A percentile compares a stretch with the other conserved stretches of the same genome.
phyloP scores from a whole-genome alignment of 2,888 invertebrate species.

The Noctua janthe region DNA sequence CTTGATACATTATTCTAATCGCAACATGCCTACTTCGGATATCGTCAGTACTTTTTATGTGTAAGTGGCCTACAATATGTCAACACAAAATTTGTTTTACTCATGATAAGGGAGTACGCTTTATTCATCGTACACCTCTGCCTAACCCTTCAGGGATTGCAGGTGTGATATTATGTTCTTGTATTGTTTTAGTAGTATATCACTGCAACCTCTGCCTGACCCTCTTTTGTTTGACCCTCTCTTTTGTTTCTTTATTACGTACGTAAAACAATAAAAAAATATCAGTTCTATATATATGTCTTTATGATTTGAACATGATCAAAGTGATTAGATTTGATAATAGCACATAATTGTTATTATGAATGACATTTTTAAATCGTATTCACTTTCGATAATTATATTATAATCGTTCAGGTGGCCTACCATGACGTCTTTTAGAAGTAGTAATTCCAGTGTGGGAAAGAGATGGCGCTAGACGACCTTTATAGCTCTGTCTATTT shows the following conservation, averaged over 20 bases:
- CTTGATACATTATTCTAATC: no score
- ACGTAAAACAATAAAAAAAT: background rate
- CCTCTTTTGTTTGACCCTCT: background rate
- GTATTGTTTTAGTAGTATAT: background rate
- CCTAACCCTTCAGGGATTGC: background rate
- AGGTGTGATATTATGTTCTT: background rate
- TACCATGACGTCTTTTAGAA: no score
- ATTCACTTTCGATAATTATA: background rate
- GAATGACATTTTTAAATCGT: background rate
- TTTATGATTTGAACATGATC: background rate
- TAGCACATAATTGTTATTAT: conserved; percentile 4
- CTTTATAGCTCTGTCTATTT: no score
- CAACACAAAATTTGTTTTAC: no score
- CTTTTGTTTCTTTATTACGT: background rate
- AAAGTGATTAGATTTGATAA: conserved; percentile 1
- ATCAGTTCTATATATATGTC: background rate
- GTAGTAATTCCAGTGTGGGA: no score
- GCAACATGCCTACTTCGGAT: no score
- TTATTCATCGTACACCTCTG: background rate
- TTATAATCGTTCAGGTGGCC: background rate
- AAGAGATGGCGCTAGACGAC: no score
- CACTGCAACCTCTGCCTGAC: background rate
- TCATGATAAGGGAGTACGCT: background rate
- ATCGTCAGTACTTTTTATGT: no score
- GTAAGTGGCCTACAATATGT: no score